Percentiles rank a stretch among this genome's conserved stretches.
These are phyloP conservation scores for Plumapathes pennacea DNA, from an alignment of 92 coral and sea anemone genomes.

Conservation along the genomic window DNA sequence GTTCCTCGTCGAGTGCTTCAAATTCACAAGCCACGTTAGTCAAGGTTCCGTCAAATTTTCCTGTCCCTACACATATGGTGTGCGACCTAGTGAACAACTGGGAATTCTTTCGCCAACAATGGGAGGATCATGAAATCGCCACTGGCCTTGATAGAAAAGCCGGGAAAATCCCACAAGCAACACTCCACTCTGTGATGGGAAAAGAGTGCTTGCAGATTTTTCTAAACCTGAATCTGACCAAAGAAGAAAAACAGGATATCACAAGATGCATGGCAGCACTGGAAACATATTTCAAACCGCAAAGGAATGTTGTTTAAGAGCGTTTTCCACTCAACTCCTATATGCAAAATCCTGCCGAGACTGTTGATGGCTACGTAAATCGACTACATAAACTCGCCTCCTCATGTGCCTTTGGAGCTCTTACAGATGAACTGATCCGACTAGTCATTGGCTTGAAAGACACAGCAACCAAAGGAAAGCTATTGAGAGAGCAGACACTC, in stretches of 20 bases:
- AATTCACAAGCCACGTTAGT: too few species aligned
- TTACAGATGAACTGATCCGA: slow-evolving; percentile 36
- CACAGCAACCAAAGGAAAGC: slow-evolving; percentile 5
- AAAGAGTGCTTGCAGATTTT: slow-evolving; percentile 56
- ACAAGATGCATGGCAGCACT: slow-evolving; percentile 23
- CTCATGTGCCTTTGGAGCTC: slow-evolving; percentile 31
- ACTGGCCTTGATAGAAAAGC: slow-evolving; percentile 44
- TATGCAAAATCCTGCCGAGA: slow-evolving; percentile 28
- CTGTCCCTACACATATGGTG: slow-evolving; percentile 41
- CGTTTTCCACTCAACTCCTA: slow-evolving; percentile 42
- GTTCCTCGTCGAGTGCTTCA: slow-evolving; percentile 3
- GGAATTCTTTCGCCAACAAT: slow-evolving; percentile 54
- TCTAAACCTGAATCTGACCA: slow-evolving; percentile 37
- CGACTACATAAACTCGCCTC: slow-evolving; percentile 26
- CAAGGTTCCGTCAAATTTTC: slow-evolving; percentile 40
- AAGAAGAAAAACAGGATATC: slow-evolving; percentile 20
- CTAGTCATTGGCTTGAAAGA: slow-evolving; percentile 34
- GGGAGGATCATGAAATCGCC: slow-evolving; percentile 52
- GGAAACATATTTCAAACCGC: slow-evolving; percentile 51
- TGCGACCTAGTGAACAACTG: slow-evolving; percentile 41
- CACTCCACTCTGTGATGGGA: slow-evolving; percentile 59
- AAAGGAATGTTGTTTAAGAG: slow-evolving; percentile 58
- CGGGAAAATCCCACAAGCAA: slow-evolving; percentile 38
- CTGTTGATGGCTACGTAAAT: slow-evolving; percentile 31
- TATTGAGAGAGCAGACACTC: slow-evolving; percentile 18